phyloP scores from a whole-genome alignment of 2,113 vertebrate species.

The Craseonycteris thonglongyai region DNA sequence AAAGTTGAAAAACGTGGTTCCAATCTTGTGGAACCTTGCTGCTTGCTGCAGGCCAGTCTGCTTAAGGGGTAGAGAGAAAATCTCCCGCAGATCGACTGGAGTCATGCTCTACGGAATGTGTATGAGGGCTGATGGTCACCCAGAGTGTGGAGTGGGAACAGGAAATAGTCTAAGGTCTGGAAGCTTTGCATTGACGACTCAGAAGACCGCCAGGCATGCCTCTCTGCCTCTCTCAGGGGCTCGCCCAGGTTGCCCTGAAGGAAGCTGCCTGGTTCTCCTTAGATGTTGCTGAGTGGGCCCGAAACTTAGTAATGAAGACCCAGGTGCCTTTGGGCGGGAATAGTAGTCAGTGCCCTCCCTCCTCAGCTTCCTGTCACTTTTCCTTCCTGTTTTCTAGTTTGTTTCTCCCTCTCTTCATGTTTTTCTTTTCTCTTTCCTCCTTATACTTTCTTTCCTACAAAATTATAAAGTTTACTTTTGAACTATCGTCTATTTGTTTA shows the following conservation, averaged over 20 bases:
- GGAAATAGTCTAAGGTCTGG: background rate
- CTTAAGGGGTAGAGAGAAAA: background rate
- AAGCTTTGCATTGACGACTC: background rate
- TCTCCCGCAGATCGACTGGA: background rate
- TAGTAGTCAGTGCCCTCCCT: background rate
- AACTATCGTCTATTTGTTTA: background rate
- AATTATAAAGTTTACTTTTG: background rate
- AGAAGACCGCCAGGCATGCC: background rate
- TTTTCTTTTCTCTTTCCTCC: background rate
- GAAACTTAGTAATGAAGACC: accelerated
- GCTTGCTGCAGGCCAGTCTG: background rate
- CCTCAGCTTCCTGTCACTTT: background rate
- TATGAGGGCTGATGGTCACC: background rate
- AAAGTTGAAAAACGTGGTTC: background rate
- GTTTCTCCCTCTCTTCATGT: background rate
- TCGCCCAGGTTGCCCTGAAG: background rate
- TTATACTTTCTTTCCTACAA: background rate
- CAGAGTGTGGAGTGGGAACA: background rate
- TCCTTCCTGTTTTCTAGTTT: background rate
- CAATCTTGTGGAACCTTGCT: background rate
- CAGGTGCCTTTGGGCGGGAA: background rate
- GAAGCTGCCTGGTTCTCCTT: no score
- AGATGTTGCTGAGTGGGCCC: accelerated
- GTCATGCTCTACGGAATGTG: background rate
- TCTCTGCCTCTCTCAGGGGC: background rate